A percentile compares a stretch with the other conserved stretches of the same genome.
Conservation (phyloP, 1,140 invertebrate genomes). For the Melipona quadrifasciata region DNA sequence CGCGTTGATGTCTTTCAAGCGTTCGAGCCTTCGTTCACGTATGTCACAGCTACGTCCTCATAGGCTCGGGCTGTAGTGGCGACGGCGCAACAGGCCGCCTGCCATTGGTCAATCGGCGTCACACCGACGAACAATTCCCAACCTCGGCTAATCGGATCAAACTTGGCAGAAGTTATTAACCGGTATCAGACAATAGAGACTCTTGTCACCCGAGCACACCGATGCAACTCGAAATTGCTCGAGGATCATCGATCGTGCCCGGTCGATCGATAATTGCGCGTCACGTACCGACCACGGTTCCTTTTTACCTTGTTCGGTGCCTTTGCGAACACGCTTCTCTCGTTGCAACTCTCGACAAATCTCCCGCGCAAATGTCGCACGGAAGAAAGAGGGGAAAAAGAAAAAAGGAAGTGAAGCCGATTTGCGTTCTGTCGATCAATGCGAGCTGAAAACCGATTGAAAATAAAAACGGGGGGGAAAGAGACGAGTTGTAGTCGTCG, state of each 20-base stretch:
- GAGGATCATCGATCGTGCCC: slow-evolving; percentile 14
- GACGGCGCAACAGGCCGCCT: slow-evolving; percentile 53
- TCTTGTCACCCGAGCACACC: slow-evolving; percentile 1
- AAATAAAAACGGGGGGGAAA: background rate
- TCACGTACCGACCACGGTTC: too few species aligned
- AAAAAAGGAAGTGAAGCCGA: background rate
- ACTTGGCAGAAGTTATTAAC: background rate
- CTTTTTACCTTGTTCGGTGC: background rate
- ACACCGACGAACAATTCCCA: background rate
- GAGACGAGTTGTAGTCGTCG: background rate
- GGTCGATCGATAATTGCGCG: slow-evolving; percentile 12
- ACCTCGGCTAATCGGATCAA: slow-evolving; percentile 33
- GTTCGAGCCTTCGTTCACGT: slow-evolving; percentile 60
- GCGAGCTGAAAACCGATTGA: background rate
- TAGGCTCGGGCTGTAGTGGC: slow-evolving; percentile 49
- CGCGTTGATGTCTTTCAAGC: slow-evolving; percentile 59
- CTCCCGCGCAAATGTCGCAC: slow-evolving; percentile 42
- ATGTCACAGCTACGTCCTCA: slow-evolving; percentile 56
- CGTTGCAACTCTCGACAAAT: background rate
- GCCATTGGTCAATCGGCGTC: slow-evolving; percentile 32
- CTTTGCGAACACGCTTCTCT: background rate
- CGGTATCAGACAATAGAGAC: slow-evolving; percentile 30
- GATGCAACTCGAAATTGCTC: slow-evolving; percentile 43
- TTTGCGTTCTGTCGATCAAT: slow-evolving; percentile 24
- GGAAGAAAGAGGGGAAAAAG: background rate